Conservation (phyloP, 2,113 vertebrate species). For the Pelodiscus sinensis region DNA sequence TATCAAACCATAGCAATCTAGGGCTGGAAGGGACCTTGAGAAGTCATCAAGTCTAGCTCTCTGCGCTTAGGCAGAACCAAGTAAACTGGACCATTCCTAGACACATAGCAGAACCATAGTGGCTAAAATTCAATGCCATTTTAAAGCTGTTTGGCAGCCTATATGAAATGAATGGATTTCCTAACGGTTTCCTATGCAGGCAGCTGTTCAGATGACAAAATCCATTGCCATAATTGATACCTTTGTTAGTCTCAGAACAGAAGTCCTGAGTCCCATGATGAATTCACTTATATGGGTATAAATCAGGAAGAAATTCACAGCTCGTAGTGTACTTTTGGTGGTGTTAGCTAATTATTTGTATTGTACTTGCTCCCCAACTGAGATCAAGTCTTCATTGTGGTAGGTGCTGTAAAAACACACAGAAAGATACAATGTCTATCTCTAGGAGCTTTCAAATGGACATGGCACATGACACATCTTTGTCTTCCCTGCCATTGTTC, state of each 20-base stretch:
- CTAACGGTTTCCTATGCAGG: not conserved
- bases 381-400: not conserved
- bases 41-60: not conserved
- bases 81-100: not conserved
- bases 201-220: conserved; percentile 40
- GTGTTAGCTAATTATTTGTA: not conserved
- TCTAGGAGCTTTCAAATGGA: not conserved
- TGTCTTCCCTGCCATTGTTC: not conserved
- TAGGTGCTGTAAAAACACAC: not conserved
- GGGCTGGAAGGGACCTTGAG: not conserved
- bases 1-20: conserved; percentile 12
- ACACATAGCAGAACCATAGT: conserved; percentile 5
- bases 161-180: conserved; percentile 27
- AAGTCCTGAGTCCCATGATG: conserved; percentile 18
- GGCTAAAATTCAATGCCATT: conserved; percentile 13
- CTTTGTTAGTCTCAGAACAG: not conserved
- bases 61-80: not conserved
- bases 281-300: not conserved
- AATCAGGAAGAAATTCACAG: not conserved
- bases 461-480: not conserved
- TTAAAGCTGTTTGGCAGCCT: conserved; percentile 26
- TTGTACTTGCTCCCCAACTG: not conserved
- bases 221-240: not conserved
- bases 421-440: not conserved
- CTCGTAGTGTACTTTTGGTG: not conserved